Evolutionary conservation across 2,888 invertebrate species (phyloP), one percentile per base, ranked within the genome.

Genomic region (Noctua janthe): DNA sequence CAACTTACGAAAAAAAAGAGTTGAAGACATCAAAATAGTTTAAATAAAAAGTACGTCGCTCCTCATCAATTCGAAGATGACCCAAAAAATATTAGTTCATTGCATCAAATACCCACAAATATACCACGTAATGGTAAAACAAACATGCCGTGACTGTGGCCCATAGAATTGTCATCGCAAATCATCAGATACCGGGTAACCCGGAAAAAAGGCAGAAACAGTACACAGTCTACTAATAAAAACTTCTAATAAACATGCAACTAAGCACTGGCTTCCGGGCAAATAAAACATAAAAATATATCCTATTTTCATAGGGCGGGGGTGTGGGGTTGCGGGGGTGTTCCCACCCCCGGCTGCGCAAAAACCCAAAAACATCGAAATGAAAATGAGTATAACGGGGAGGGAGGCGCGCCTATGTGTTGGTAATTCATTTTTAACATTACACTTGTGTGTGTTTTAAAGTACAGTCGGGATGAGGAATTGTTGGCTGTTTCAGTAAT

Each of bases 351-450:
- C 93, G 92, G 93, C 95, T 97, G 97, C 97, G 97, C 97, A 97
- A 97, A 97, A 97, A 97, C 97, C 97, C 97, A 96, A 97, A 97
- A 97, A 97, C 97, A 97, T 97, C 97, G 96, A 96, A 97, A 96
- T 97, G 97, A 97, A 97, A 97, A 97, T 97, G 97, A 97, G 97
- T 96, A 96, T 96, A 95, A 95, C 92, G 92, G 95, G 95, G 96
- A 92, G 94, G 94, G 90, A 78, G 87, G 81, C 88, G 91, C 91
- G 92, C 92, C 91, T 92, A 93, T 96, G 96, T 97, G 97, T 96
- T 96, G 95, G 97, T 97, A 97, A 97, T 97, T 97, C 97, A 97
- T 97, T 97, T 97, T 97, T 97, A 97, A 97, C 97, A 96, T 95
- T 96, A 96, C 94, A 95, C 94, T 91, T 95, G 97, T 97, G 97